Evolutionary conservation across 2,888 invertebrate genomes (phyloP), one percentile per base, ranked within the genome.

Genomic region (Sinodicranocentrus sp.): DNA sequence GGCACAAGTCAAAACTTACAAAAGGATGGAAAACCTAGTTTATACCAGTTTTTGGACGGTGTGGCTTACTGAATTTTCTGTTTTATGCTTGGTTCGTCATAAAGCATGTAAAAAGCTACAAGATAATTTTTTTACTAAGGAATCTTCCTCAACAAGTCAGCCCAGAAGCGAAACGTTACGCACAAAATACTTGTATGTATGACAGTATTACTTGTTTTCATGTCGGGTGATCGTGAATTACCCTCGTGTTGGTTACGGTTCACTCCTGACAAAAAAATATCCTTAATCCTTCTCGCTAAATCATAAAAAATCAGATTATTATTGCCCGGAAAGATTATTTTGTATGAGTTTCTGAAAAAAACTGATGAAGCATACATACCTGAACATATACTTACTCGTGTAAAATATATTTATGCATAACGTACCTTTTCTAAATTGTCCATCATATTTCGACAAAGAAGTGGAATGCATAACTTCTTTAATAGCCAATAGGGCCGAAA

Each of bases 1-100:
- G 80, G 80, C 84, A 77, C 84, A 84, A 84, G 84, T 84, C 84
- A 84, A 84, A 80, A 71, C 54, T 44, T 75, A 52, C 33, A 26
- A 44, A 13, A 67, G 8, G 26, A 63, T 23, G 5, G 23, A 25
- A 28, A 52, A 70, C 59, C 54, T 25, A 33, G 6, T 39, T 54
- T 39, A 19, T 63, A 3, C 63, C 15, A 25, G 21, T 68, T 23
- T 57, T 39, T n/a, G 28, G 52, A 2, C 17, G 52, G 17, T 77
- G 79, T 79, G 79, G 23, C 43, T 70, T 79, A 71, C 79, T 63
- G 21, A 59, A 68, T 67, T 68, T 5, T n/a, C 67, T 67, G n/a
- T 63, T 44, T 1, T 17, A 39, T 33, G 65, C 19, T 21, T 71
- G 8, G 59, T 52, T n/a, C 5, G n/a, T 59, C 15, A 43, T 17